Conservation (phyloP, 23 tunicate species). For the Diplosoma virens region DNA sequence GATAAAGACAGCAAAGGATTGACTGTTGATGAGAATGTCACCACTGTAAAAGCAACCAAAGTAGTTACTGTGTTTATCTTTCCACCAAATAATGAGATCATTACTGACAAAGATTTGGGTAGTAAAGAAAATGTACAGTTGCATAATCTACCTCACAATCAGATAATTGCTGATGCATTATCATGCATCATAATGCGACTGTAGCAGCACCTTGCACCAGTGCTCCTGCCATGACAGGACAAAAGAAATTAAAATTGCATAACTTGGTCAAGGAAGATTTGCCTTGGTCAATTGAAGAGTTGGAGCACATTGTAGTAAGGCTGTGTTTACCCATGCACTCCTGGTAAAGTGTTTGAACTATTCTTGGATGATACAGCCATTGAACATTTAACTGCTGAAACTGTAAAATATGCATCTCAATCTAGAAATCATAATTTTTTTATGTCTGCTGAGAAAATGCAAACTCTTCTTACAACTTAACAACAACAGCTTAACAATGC, state of each 20-base stretch:
- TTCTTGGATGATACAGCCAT: background rate
- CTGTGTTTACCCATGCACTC: background rate
- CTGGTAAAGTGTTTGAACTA: background rate
- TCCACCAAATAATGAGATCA: background rate
- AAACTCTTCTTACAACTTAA: background rate
- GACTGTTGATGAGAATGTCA: background rate
- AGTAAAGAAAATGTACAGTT: background rate
- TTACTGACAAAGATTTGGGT: background rate
- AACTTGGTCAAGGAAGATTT: background rate
- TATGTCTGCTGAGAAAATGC: constrained; percentile 3
- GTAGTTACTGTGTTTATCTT: background rate
- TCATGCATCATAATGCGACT: too few species aligned
- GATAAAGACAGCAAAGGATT: background rate
- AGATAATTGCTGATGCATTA: background rate
- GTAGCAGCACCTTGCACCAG: background rate
- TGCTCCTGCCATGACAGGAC: background rate
- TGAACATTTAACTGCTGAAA: constrained; percentile 10
- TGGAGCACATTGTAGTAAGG: background rate
- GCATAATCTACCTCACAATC: background rate
- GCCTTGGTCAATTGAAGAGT: background rate
- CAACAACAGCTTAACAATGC: too few species aligned
- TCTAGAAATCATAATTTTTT: background rate
- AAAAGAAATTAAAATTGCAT: background rate
- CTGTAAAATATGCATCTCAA: background rate
- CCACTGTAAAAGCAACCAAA: background rate